phyloP scores from a whole-genome alignment of 2,888 invertebrate genomes.

The Dryomyza anilis region DNA sequence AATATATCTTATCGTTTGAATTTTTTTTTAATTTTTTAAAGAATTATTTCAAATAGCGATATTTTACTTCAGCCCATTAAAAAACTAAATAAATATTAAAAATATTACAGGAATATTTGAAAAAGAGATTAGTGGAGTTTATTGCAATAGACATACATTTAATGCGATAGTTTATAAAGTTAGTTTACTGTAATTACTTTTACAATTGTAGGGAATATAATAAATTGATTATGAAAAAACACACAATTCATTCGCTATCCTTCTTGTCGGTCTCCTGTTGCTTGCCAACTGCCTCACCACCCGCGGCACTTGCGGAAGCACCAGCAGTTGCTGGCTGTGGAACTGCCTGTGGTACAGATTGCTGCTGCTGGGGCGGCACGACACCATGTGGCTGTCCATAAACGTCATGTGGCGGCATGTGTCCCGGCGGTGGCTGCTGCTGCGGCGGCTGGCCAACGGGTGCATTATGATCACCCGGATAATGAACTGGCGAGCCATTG shows the following conservation, averaged over 20 bases:
- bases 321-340: conserved; percentile 39
- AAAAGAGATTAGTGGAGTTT: background rate
- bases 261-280: conserved; percentile 58
- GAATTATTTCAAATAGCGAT: no score
- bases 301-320: conserved; percentile 33
- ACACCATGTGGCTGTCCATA: conserved; percentile 38
- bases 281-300: conserved; percentile 40
- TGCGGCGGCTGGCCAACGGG: conserved; percentile 43
- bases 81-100: no score
- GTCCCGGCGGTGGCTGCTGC: conserved; percentile 42
- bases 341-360: conserved; percentile 32
- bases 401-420: conserved; percentile 43
- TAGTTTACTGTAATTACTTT: background rate
- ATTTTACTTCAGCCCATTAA: no score
- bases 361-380: conserved; percentile 36
- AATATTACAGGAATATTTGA: no score
- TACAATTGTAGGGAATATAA: no score
- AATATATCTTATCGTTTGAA: no score
- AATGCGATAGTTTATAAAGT: conserved; percentile 1
- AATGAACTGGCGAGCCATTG: conserved; percentile 40
- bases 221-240: background rate
- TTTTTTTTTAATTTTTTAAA: no score
- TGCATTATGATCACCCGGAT: conserved; percentile 37
- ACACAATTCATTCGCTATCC: conserved; percentile 50
- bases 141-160: conserved; percentile 17